A percentile compares a stretch with the other conserved stretches of the same genome.
Conservation (phyloP, 2,797 vertebrate genomes). For the Ambastaia sidthimunki region DNA sequence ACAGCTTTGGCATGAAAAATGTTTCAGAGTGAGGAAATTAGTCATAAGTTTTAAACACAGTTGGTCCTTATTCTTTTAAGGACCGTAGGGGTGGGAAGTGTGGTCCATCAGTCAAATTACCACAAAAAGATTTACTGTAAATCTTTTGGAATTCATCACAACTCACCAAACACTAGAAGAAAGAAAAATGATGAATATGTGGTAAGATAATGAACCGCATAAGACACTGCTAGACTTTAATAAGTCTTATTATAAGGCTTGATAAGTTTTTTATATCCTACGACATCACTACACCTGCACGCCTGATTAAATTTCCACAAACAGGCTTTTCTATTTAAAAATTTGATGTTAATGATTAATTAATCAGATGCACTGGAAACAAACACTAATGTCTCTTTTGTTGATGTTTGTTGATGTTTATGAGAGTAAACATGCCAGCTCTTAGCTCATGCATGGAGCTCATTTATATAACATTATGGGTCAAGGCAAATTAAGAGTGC, state of each 20-base stretch:
- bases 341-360: slow-evolving; percentile 1
- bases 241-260: neutral
- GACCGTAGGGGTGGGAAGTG: slow-evolving; percentile 48
- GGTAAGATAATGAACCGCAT: slow-evolving; percentile 46
- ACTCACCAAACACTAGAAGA: slow-evolving; percentile 24
- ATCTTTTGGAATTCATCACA: slow-evolving; percentile 56
- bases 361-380: neutral
- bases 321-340: slow-evolving; percentile 25
- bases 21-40: slow-evolving; percentile 55
- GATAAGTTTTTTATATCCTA: neutral
- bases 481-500: slow-evolving; percentile 66
- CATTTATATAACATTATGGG: slow-evolving; percentile 30
- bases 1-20: slow-evolving; percentile 52
- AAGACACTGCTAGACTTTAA: slow-evolving; percentile 27
- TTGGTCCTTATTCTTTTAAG: slow-evolving; percentile 55
- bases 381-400: slow-evolving; percentile 31
- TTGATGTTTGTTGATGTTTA: slow-evolving; percentile 41
- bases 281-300: slow-evolving; percentile 33
- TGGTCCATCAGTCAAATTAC: slow-evolving; percentile 47
- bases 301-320: slow-evolving; percentile 3
- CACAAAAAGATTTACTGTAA: slow-evolving; percentile 32
- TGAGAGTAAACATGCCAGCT: slow-evolving; percentile 26
- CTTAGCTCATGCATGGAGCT: slow-evolving; percentile 14
- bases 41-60: slow-evolving; percentile 60
- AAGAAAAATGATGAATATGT: slow-evolving; percentile 49